Percentiles rank a stretch among this genome's conserved stretches.
Evolutionary conservation across 2,113 vertebrate genomes (phyloP).

Genomic region (Symphodus melops): DNA sequence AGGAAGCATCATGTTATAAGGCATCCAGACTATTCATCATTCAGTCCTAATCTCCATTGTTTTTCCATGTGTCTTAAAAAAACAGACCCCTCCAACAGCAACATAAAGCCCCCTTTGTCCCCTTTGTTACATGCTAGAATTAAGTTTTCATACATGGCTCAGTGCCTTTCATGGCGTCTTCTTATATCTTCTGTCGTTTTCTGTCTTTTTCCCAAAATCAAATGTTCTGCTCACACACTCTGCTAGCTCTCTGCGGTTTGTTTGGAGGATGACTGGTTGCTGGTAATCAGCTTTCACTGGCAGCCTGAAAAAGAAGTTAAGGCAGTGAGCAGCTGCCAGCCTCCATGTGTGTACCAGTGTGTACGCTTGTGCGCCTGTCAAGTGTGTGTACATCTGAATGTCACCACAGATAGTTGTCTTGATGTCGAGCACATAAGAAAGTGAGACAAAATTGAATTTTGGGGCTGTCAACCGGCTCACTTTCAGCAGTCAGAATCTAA

Average conservation of each 20-base stretch:
- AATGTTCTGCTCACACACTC: conserved; percentile 27
- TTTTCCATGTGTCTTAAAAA: background rate
- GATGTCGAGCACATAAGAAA: conserved; percentile 42
- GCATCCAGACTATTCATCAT: too few species aligned
- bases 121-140: background rate
- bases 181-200: background rate
- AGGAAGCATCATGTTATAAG: too few species aligned
- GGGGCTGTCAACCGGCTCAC: conserved; percentile 56
- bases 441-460: conserved; percentile 66
- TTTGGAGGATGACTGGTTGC: conserved; percentile 42
- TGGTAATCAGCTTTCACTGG: conserved; percentile 70
- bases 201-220: conserved; percentile 27
- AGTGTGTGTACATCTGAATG: conserved; percentile 36
- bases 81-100: background rate
- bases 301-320: conserved; percentile 53
- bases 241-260: conserved; percentile 46
- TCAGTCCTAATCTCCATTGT: background rate
- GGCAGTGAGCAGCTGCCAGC: conserved; percentile 56
- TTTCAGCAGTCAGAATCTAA: conserved; percentile 65
- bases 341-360: conserved; percentile 9
- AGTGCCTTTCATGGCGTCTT: conserved; percentile 4
- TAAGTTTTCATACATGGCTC: conserved; percentile 16
- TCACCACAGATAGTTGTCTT: conserved; percentile 49
- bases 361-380: conserved; percentile 25
- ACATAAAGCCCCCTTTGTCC: background rate